Percentiles rank a stretch among this genome's conserved stretches.
These are phyloP conservation scores for Lypha dubia DNA, from an alignment of 2,888 invertebrate species.

Conservation along the genomic window DNA sequence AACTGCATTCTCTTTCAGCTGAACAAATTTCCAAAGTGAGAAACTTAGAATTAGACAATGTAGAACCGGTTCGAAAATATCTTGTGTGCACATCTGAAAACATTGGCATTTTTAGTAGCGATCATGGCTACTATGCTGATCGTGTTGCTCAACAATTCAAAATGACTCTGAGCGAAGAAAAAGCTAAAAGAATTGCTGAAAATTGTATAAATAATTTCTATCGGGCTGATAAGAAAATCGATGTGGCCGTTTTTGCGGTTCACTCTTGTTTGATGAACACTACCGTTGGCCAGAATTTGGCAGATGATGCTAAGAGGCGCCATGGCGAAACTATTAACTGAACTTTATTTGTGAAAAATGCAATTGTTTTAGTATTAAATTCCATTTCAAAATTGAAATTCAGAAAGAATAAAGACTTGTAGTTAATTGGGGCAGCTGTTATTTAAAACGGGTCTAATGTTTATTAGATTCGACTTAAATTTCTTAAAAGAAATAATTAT, in stretches of 20 bases:
- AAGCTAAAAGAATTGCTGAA: conserved; percentile 77
- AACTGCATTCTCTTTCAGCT: conserved; percentile 74
- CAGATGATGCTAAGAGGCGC: background rate
- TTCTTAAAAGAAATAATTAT: too few relatives aligned
- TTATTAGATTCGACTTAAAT: too few relatives aligned
- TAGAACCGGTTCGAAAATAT: conserved; percentile 78
- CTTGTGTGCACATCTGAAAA: conserved; percentile 77
- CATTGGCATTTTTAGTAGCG: conserved; percentile 78
- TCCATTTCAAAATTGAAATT: too few relatives aligned
- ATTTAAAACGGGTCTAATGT: too few relatives aligned
- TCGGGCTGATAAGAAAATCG: conserved; percentile 76
- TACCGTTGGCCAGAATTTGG: background rate
- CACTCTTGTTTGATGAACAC: conserved; percentile 77
- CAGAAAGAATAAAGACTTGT: too few relatives aligned
- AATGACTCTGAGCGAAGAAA: conserved; percentile 78
- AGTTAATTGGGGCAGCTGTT: too few relatives aligned
- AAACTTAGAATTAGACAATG: conserved; percentile 77
- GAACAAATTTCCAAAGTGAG: conserved; percentile 76
- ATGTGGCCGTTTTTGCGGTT: conserved; percentile 80
- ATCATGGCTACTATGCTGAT: conserved; percentile 79
- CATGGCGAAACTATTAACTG: too few relatives aligned
- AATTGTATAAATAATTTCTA: conserved; percentile 78
- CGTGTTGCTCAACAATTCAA: conserved; percentile 81
- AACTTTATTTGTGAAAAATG: too few relatives aligned
- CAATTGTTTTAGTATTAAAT: too few relatives aligned